These are phyloP conservation scores for Varanus komodoensis DNA, from an alignment of 2,113 vertebrate genomes.

Conservation along the genomic window DNA sequence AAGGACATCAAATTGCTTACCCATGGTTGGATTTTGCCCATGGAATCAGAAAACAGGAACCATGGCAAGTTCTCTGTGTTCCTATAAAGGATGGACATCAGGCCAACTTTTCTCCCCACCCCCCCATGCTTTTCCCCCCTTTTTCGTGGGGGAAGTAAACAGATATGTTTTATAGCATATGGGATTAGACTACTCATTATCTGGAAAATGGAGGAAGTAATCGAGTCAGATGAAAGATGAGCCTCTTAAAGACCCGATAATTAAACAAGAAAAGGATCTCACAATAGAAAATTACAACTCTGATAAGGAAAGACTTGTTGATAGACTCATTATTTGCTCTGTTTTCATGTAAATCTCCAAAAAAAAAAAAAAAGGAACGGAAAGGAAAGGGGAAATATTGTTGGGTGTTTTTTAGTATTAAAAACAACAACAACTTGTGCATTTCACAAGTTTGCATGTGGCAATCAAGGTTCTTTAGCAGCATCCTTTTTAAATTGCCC, in stretches of 20 bases:
- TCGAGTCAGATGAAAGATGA: conserved; percentile 69
- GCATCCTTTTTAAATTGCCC: conserved; percentile 58
- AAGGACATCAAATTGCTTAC: background rate
- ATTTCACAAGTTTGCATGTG: conserved; percentile 58
- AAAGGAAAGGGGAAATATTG: conserved; percentile 31
- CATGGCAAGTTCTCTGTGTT: conserved; percentile 41
- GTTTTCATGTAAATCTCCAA: conserved; percentile 46
- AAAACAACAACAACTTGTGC: conserved; percentile 24
- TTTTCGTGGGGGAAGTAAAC: conserved; percentile 43
- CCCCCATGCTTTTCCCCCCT: background rate
- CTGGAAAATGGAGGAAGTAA: conserved; percentile 58
- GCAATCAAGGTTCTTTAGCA: conserved; percentile 47
- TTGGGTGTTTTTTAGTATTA: conserved; percentile 30
- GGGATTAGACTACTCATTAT: conserved; percentile 61
- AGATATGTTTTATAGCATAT: conserved; percentile 44
- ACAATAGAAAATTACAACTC: conserved; percentile 61
- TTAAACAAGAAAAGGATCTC: conserved; percentile 63
- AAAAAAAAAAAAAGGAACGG: background rate
- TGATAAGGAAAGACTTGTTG: conserved; percentile 63
- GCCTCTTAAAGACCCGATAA: conserved; percentile 71
- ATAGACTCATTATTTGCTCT: conserved; percentile 52
- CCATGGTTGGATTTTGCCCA: background rate
- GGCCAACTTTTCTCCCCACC: conserved; percentile 35
- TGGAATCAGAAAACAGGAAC: conserved; percentile 39
- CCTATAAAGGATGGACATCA: conserved; percentile 29